Evolutionary conservation across 1,140 invertebrate genomes (phyloP), one percentile per base, ranked within the genome.

Genomic region (Drosophila mojavensis): DNA sequence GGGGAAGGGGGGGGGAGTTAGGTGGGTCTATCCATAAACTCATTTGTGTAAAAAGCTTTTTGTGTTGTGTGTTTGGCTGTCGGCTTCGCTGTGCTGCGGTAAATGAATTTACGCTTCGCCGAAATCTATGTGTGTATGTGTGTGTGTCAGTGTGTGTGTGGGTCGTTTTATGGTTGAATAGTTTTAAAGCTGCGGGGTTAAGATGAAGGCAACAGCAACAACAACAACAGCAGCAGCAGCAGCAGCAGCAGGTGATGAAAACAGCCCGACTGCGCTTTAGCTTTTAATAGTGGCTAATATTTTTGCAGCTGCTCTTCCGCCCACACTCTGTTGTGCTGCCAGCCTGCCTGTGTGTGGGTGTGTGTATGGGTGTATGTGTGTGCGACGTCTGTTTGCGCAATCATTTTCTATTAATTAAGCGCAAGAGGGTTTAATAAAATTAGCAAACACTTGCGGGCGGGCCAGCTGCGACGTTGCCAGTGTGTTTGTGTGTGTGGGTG

Each of bases 351-450:
- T n/a, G n/a, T n/a, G 20, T 50, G 20, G 28, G 41, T 45, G 20
- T 63, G n/a, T 74, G 33, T 62, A 58, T 62, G 56, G 28, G 51
- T 60, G 53, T 62, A 58, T 62, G 56, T 36, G 58, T 64, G 53
- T 41, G 36, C 54, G 47, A 60, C 66, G 56, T 69, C 68, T 77
- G 69, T 79, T 82, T 77, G 79, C 83, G 61, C 78, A 75, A 90
- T 89, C 78, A 89, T 89, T 78, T 84, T 85, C 77, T 89, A 91
- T 91, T 91, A 91, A 91, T 91, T 91, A 91, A 85, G 81, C 75
- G 70, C 71, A 72, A 81, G 64, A 63, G 75, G 71, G 75, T 76
- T 80, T 80, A 85, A 86, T 86, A 76, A 91, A 83, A 91, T 89
- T 84, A 79, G 88, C 88, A 91, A 89, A 75, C 82, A 90, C 76